Percentiles rank a stretch among this genome's conserved stretches.
These are phyloP conservation scores for Lates japonicus DNA, from an alignment of 2,797 vertebrate genomes.

Conservation along the genomic window DNA sequence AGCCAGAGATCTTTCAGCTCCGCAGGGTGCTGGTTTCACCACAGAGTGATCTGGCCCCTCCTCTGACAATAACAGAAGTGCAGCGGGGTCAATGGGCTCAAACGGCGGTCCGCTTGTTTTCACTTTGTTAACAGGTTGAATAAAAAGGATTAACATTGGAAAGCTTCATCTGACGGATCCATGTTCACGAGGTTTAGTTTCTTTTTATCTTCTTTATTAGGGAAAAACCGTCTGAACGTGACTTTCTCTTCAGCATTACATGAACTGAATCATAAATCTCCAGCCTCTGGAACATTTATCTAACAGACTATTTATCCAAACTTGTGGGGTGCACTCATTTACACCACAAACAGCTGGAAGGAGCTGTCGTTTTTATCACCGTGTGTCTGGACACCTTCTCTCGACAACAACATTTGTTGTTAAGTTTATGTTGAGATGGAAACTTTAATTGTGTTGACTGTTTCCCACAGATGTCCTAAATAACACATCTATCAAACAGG, in stretches of 20 bases:
- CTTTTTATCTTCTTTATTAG: not conserved
- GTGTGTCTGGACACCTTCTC: constrained; percentile 38
- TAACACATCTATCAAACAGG: not conserved
- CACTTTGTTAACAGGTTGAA: constrained; percentile 73
- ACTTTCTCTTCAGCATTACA: not conserved
- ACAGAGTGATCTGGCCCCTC: constrained; percentile 81
- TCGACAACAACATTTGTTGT: constrained; percentile 55
- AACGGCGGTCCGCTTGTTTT: constrained; percentile 66
- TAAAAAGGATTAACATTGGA: constrained; percentile 68
- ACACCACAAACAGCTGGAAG: constrained; percentile 58
- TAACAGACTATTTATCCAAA: constrained; percentile 53
- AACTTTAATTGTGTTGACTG: not conserved
- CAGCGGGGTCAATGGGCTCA: constrained; percentile 73
- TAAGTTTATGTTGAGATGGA: constrained; percentile 41
- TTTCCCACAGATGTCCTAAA: not conserved
- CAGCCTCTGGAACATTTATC: constrained; percentile 37
- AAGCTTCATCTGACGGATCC: constrained; percentile 52
- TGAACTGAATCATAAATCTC: constrained; percentile 56
- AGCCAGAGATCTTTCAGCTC: constrained; percentile 81
- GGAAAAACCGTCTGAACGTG: not conserved
- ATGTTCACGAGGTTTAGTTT: constrained; percentile 25
- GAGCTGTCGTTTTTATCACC: constrained; percentile 53
- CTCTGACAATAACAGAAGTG: constrained; percentile 57
- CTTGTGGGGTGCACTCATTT: constrained; percentile 59
- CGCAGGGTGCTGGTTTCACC: constrained; percentile 74